These are phyloP conservation scores for Penaeus indicus DNA, from an alignment of 1,140 invertebrate genomes.

Conservation along the genomic window DNA sequence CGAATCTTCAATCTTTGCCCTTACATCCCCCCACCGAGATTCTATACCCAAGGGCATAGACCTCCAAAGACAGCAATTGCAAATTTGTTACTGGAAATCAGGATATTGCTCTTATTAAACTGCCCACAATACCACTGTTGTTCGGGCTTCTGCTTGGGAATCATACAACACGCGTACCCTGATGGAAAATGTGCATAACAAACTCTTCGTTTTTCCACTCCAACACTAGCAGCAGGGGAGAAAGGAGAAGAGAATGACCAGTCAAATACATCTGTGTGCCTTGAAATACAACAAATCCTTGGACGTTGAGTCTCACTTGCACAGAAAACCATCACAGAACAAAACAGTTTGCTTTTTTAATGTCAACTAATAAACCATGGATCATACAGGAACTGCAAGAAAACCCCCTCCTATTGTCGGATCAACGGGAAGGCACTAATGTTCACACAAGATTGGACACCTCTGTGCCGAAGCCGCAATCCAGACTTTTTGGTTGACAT, in stretches of 20 bases:
- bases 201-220: slow-evolving; percentile 82
- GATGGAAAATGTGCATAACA: slow-evolving; percentile 98
- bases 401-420: slow-evolving; percentile 82
- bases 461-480: slow-evolving; percentile 88
- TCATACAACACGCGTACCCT: slow-evolving; percentile 90
- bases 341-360: slow-evolving; percentile 87
- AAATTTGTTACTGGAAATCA: slow-evolving; percentile 92
- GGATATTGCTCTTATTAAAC: slow-evolving; percentile 88
- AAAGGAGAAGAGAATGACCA: slow-evolving; percentile 76
- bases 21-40: slow-evolving; percentile 93
- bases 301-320: slow-evolving; percentile 96
- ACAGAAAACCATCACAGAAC: slow-evolving; percentile 89
- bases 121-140: slow-evolving; percentile 89
- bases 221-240: slow-evolving; percentile 76
- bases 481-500: slow-evolving; percentile 95
- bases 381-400: slow-evolving; percentile 84
- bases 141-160: slow-evolving; percentile 89
- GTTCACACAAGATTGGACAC: slow-evolving; percentile 86
- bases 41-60: slow-evolving; percentile 83
- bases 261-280: slow-evolving; percentile 78
- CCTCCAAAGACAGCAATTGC: slow-evolving; percentile 92
- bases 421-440: slow-evolving; percentile 84
- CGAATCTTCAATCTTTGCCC: slow-evolving; percentile 90
- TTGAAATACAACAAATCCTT: slow-evolving; percentile 87
- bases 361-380: slow-evolving; percentile 81